Conservation (phyloP, 1,140 invertebrate species). For the Babylonia areolata region DNA sequence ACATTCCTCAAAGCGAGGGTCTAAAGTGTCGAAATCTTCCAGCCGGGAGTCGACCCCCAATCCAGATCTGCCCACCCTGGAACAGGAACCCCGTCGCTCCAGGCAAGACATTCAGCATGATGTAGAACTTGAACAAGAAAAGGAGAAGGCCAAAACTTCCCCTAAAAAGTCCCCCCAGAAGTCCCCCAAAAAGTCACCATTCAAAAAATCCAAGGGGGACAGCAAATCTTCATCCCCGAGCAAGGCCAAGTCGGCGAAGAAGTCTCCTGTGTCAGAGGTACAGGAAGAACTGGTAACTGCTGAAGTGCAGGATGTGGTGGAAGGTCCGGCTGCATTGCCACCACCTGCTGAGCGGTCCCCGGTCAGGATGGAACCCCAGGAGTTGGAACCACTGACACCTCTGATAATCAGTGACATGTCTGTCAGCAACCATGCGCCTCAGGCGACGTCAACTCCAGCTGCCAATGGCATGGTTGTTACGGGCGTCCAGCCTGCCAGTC, state of each 20-base stretch:
- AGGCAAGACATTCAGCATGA: constrained; percentile 44
- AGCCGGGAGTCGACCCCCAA: constrained; percentile 45
- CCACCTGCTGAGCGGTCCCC: constrained; percentile 40
- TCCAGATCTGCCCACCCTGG: constrained; percentile 15
- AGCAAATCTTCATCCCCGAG: constrained; percentile 34
- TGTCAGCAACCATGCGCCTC: constrained; percentile 50
- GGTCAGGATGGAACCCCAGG: constrained; percentile 43
- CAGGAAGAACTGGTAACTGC: constrained; percentile 31
- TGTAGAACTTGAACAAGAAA: constrained; percentile 46
- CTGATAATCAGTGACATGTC: constrained; percentile 47
- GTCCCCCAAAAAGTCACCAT: constrained; percentile 13
- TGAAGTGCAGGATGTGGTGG: not conserved
- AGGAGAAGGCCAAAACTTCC: too few species aligned
- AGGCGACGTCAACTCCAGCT: constrained; percentile 61
- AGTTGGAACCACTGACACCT: constrained; percentile 57
- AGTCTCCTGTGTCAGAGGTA: constrained; percentile 29
- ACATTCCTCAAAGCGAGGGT: constrained; percentile 51
- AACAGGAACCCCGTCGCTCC: constrained; percentile 18
- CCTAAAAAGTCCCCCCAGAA: constrained; percentile 36
- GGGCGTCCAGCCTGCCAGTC: constrained; percentile 44
- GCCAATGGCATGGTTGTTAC: constrained; percentile 59
- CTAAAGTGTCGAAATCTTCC: constrained; percentile 38
- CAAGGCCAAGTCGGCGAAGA: constrained; percentile 17
- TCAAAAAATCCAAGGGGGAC: constrained; percentile 30
- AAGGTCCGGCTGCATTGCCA: not conserved